Evolutionary conservation across 2,113 vertebrate genomes (phyloP), one percentile per base, ranked within the genome.

Genomic region (Chaenocephalus aceratus): DNA sequence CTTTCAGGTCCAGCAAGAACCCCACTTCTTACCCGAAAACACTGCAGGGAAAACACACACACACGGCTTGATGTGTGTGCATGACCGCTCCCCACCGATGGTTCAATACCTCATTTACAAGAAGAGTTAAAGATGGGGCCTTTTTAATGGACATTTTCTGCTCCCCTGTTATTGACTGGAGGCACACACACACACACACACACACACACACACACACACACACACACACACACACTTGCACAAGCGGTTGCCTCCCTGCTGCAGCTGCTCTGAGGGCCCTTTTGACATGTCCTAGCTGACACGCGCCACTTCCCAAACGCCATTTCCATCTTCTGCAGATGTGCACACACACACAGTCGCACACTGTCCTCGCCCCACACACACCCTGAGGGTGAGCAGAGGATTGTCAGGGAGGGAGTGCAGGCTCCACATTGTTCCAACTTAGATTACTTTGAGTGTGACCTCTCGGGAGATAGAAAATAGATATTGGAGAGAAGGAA

Each of bases 51-150:
- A 78, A 45, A 48, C 62, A 46, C 61, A 46, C 59, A 64, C 61
- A 46, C 36, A 16, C 60, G 15, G 79, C 75, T 68, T 69, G 70
- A 59, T 59, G 77, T 57, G 56, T 69, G 72, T 86, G 77, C 85
- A 72, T 78, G 83, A 84, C 86, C 57, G 79, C 83, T 85, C 69
- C 54, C 80, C 77, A 69, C 85, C 91, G 86, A 80, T 77, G 63
- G 88, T 75, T 94, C 88, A 82, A 90, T 93, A 92, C 82, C 90
- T 94, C 59, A 94, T 94, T 94, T 93, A 91, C 89, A 91, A 91
- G 74, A 51, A 66, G 67, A 82, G 83, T 86, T 86, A 63, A 82
- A 81, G 77, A 85, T 75, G 66, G 57, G 81, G 67, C 75, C 61
- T 92, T 91, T 30, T 86, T 86, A 92, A 86, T 91, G 86, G 83